Evolutionary conservation across 2,797 vertebrate species (phyloP).

Genomic region (Alosa sapidissima): DNA sequence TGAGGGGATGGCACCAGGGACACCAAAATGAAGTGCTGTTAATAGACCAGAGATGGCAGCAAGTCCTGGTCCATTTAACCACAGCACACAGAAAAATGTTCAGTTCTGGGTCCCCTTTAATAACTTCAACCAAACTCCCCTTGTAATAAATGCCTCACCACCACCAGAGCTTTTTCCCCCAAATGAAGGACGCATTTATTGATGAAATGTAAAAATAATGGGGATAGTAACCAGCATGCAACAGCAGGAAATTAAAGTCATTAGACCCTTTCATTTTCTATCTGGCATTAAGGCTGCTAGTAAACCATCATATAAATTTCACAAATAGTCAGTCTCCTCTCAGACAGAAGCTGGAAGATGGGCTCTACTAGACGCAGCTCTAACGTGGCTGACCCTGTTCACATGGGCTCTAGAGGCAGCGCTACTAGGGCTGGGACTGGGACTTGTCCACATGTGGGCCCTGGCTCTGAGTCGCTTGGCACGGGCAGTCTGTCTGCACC

Average conservation of each 20-base stretch:
- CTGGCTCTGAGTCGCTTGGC: background rate
- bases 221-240: background rate
- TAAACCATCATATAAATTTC: background rate
- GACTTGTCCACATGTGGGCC: too few species aligned
- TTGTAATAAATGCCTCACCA: background rate
- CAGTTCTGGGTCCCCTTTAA: background rate
- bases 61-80: background rate
- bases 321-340: background rate
- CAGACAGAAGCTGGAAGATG: slow-evolving; percentile 12
- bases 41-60: background rate
- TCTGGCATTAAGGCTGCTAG: background rate
- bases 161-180: background rate
- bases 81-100: background rate
- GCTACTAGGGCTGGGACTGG: too few species aligned
- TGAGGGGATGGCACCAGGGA: background rate
- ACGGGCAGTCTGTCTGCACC: slow-evolving; percentile 18
- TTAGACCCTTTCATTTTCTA: slow-evolving; percentile 14
- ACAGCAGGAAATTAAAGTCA: background rate
- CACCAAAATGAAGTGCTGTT: background rate
- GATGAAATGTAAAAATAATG: background rate
- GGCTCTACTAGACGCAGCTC: background rate
- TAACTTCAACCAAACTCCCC: background rate
- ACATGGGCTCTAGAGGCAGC: too few species aligned
- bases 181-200: background rate
- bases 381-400: background rate